Evolutionary conservation across 1,140 invertebrate species (phyloP), one percentile per base, ranked within the genome.

Genomic region (Drosophila bocqueti): DNA sequence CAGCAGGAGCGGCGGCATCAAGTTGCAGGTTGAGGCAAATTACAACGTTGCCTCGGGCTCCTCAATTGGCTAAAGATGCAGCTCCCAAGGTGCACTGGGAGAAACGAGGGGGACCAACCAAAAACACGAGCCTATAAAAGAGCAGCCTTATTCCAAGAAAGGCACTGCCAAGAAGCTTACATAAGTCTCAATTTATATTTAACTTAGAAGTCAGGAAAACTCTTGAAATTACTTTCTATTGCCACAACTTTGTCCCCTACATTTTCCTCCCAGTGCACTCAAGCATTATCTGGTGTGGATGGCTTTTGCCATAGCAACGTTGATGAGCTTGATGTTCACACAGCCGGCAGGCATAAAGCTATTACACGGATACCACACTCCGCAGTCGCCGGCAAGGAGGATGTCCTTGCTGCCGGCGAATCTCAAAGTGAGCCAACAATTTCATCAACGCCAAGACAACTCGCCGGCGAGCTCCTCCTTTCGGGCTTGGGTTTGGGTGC

Each of bases 311-410:
- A 47, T 11, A 16, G 67, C 31, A 26, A 60, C 47, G 67, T 43
- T 89, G 83, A 90, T 91, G 85, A 81, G 79, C 80, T 81, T 85
- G 78, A 92, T 92, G 91, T 92, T 92, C 91, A 92, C 91, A 92
- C 84, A 92, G 81, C 91, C 91, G 81, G 79, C 73, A 92, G 91
- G 79, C 77, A 92, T 83, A 77, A 92, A 91, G 83, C 83, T 92
- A 92, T 92, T 91, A 92, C 83, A 78, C 69, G 64, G 63, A 61
- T 52, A 67, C 61, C 64, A 61, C 68, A 68, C 68, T 31, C 34
- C n/a, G 11, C 38, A 45, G 47, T 16, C 40, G 47, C 49, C n/a
- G n/a, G 50, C 4, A 15, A 54, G 73, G 46, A 52, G 64, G 76
- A 90, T 90, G 85, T 90, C 85, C 85, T 90, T 90, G 85, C 85